Percentiles rank a stretch among this genome's conserved stretches.
Evolutionary conservation across 2,113 vertebrate genomes (phyloP).

Genomic region (Oncorhynchus mykiss): DNA sequence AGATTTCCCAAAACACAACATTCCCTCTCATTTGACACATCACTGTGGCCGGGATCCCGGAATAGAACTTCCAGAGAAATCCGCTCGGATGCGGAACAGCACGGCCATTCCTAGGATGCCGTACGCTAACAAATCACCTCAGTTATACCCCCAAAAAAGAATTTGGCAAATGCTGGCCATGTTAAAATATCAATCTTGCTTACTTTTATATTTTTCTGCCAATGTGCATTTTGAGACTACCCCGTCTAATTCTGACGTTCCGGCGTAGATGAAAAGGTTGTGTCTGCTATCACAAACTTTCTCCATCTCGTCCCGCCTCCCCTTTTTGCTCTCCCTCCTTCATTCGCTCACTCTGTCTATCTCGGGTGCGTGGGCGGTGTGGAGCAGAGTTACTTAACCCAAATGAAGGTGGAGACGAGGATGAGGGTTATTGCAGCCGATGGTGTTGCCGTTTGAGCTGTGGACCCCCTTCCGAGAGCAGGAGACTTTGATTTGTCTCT

Average conservation of each 20-base stretch:
- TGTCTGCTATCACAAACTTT: not conserved
- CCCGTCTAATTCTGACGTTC: slow-evolving; percentile 9
- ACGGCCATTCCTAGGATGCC: slow-evolving; percentile 32
- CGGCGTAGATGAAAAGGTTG: not conserved
- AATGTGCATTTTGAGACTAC: too few species aligned
- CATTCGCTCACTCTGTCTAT: not conserved
- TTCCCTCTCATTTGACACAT: slow-evolving; percentile 79
- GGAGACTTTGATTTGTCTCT: slow-evolving; percentile 43
- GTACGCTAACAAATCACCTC: slow-evolving; percentile 12
- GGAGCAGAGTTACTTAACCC: slow-evolving; percentile 50
- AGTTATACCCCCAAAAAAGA: too few species aligned
- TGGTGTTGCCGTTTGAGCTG: slow-evolving; percentile 47
- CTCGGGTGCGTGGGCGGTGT: slow-evolving; percentile 32
- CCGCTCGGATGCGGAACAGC: slow-evolving; percentile 38
- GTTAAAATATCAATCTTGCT: too few species aligned
- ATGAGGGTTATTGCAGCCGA: slow-evolving; percentile 54
- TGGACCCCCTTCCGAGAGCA: slow-evolving; percentile 47
- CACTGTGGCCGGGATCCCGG: slow-evolving; percentile 67
- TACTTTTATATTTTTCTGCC: too few species aligned
- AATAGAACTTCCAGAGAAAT: slow-evolving; percentile 70
- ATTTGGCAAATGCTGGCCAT: too few species aligned
- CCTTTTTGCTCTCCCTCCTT: not conserved
- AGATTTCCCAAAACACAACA: slow-evolving; percentile 79
- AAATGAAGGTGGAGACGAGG: slow-evolving; percentile 51
- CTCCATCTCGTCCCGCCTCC: not conserved